Evolutionary conservation across 2,797 vertebrate species (phyloP).

Genomic region (Toxotes lorentzi): DNA sequence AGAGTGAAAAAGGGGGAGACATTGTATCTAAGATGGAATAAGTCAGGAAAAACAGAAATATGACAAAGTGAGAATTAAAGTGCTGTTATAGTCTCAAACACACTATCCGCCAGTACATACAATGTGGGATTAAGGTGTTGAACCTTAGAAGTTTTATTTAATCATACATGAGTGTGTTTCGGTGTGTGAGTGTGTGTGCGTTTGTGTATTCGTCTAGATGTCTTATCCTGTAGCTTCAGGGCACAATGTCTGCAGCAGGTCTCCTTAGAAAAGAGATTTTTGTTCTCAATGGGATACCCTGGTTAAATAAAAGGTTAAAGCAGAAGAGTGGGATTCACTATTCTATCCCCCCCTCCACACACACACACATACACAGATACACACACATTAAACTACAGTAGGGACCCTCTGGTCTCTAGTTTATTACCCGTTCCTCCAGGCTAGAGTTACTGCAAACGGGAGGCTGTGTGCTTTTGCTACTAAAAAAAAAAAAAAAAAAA

Average conservation of each 20-base stretch:
- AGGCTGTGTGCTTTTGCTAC: conserved; percentile 35
- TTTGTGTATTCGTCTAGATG: conserved; percentile 37
- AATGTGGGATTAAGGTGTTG: conserved; percentile 47
- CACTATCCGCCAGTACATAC: conserved; percentile 14
- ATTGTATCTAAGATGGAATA: not conserved
- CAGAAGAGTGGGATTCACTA: conserved; percentile 64
- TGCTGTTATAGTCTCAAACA: not conserved
- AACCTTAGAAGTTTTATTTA: conserved; percentile 62
- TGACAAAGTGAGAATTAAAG: conserved; percentile 34
- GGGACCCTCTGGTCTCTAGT: conserved; percentile 75
- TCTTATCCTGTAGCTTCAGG: conserved; percentile 74
- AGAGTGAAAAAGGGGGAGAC: not conserved
- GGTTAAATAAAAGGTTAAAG: conserved; percentile 80
- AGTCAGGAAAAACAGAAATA: conserved; percentile 16
- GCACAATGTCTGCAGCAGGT: conserved; percentile 70
- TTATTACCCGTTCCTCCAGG: conserved; percentile 77
- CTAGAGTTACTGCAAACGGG: conserved; percentile 58
- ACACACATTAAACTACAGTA: conserved; percentile 71
- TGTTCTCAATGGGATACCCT: conserved; percentile 74
- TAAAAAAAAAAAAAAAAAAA: conserved; percentile 6
- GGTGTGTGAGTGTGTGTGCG: conserved; percentile 29
- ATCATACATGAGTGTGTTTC: conserved; percentile 64
- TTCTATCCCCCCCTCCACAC: conserved; percentile 16
- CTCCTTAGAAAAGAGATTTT: conserved; percentile 60
- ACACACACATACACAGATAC: conserved; percentile 34